Evolutionary conservation across 2,113 vertebrate species (phyloP), one percentile per base, ranked within the genome.

Genomic region (Solea senegalensis): DNA sequence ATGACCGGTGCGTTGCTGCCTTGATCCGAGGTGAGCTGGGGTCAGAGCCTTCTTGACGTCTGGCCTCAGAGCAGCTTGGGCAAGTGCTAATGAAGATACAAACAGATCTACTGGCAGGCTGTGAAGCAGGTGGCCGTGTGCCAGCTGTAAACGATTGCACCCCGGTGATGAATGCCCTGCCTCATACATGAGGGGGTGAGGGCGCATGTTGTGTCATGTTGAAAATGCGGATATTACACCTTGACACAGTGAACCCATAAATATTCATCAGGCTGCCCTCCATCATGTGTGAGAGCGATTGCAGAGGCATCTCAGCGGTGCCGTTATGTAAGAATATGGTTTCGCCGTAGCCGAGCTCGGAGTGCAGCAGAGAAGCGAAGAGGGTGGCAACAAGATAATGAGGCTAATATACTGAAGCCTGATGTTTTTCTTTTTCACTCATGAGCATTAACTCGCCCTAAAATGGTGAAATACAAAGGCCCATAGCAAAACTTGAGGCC

Each of bases 221-320:
- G 71, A 75, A 80, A 83, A 74, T 63, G 60, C 45, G 69, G 80
- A 72, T 76, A 82, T 82, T 79, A 85, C 78, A 78, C 80, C 73
- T 79, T 86, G 81, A 88, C 84, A 84, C 70, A 63, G 16, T 84
- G 84, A 83, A 76, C 71, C 65, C 5, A 85, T 91, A 86, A 76
- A 91, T 91, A 88, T 91, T 89, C 71, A 90, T 87, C 54, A 80
- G 65, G 34, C 15, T 52, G 28, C 49, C 26, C 56, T 81, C 50
- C 58, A 57, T n/a, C 1, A 50, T 60, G 62, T 57, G 49, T 39
- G 59, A 49, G 44, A 9, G 44, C 3, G 44, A 10, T 4, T 48
- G 44, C 8, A 21, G 9, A 21, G 55, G 51, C 52, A 61, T 74
- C 41, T 72, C 67, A 51, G 56, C 60, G 51, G 58, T 54, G 39